Evolutionary conservation across 2,113 vertebrate species (phyloP), one percentile per base, ranked within the genome.

Genomic region (Notiomystis cincta): DNA sequence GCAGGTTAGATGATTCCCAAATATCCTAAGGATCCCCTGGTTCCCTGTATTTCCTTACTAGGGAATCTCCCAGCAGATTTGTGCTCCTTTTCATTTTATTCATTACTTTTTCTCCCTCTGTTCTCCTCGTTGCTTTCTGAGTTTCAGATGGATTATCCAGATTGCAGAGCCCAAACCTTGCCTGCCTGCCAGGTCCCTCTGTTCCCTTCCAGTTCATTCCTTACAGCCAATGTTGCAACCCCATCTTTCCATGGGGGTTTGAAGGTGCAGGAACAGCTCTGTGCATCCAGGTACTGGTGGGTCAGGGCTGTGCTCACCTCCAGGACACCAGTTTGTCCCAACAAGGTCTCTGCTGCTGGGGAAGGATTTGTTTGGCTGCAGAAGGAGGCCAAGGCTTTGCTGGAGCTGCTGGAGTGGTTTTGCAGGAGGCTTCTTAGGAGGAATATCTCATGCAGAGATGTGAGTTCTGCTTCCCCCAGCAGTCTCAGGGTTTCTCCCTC

Each of bases 91-190:
- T 94, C 77, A 70, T 96, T 96, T 96, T 91, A 85, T 91, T 96
- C 60, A 40, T 90, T 77, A 58, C 38, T 88, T 92, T 94, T 77
- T 66, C 73, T 79, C 37, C 71, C 88, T 54, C 53, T 57, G 22
- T 75, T 75, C 84, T 65, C 92, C 77, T 30, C 11, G 6, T 44
- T 93, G 83, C 82, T 87, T 77, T 79, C 65, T 4, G 89, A 88
- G 57, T 95, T 98, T 97, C 96, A 92, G 94, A 92, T 57, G 69
- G 95, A 96, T 98, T 92, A 94, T 92, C 92, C 94, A 86, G 83
- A 97, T 95, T 96, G 96, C 71, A 58, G 42, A 89, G 72, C 50
- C 72, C 71, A 82, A 92, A 57, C 51, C 87, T 94, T 1, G n/a
- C 75, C 62, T 62, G 69, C 12, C 85, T 96, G 92, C 92, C 87